A percentile compares a stretch with the other conserved stretches of the same genome.
Conservation (phyloP, 1,140 invertebrate genomes). For the Stenopsyche tienmushanensis region DNA sequence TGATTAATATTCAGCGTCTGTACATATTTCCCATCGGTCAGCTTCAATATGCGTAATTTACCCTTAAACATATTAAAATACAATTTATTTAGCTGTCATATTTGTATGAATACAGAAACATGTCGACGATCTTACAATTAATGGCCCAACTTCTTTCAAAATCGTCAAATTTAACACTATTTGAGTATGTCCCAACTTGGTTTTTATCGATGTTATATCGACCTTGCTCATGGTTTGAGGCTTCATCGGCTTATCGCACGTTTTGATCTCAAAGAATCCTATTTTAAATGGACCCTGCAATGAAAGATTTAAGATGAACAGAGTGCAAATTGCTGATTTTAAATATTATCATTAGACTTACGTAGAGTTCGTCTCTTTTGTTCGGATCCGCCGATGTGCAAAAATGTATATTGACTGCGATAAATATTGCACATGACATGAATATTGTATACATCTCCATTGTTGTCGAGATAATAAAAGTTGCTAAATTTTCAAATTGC, state of each 20-base stretch:
- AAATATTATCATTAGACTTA: background rate
- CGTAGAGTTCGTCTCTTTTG: background rate
- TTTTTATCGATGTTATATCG: background rate
- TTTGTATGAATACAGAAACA: conserved; percentile 1
- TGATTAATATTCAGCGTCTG: conserved; percentile 5
- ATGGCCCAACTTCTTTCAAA: conserved; percentile 7
- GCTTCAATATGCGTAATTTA: conserved; percentile 2
- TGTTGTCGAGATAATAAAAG: too few relatives aligned
- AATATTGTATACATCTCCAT: too few relatives aligned
- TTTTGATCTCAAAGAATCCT: background rate
- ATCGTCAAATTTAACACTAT: background rate
- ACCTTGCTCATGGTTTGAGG: background rate
- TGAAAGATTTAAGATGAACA: background rate
- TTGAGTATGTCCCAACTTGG: background rate
- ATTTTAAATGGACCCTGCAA: conserved; percentile 5
- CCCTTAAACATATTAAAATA: background rate
- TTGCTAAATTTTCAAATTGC: too few relatives aligned
- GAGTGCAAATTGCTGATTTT: background rate
- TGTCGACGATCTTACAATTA: conserved; percentile 1
- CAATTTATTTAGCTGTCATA: background rate
- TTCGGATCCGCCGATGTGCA: background rate
- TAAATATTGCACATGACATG: background rate
- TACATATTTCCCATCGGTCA: conserved; percentile 8
- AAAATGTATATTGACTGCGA: background rate
- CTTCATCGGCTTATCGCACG: background rate